phyloP scores from a whole-genome alignment of 2,113 vertebrate species.

The Sitta europaea region DNA sequence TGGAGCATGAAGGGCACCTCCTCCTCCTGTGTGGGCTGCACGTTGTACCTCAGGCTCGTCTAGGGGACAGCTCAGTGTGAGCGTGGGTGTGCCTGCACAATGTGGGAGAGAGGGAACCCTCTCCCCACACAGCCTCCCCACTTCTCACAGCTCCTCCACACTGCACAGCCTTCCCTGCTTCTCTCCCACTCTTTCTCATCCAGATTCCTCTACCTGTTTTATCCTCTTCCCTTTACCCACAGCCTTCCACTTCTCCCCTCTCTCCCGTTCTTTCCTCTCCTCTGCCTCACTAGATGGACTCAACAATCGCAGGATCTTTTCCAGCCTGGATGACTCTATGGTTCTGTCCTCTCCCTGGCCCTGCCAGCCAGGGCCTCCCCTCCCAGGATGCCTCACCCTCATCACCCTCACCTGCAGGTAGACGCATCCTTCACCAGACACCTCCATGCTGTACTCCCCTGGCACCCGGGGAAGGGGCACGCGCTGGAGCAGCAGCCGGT shows the following conservation, averaged over 20 bases:
- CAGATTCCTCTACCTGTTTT: accelerated
- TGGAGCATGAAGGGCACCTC: slow-evolving; percentile 31
- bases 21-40: slow-evolving; percentile 28
- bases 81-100: accelerated
- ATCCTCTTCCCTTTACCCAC: background rate
- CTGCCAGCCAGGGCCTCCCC: background rate
- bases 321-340: background rate
- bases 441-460: slow-evolving; percentile 60
- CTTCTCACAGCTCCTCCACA: background rate
- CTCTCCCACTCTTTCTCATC: background rate
- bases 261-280: background rate
- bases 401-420: slow-evolving; percentile 74
- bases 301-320: too few relatives aligned
- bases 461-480: slow-evolving; percentile 57
- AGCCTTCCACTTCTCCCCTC: background rate
- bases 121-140: background rate
- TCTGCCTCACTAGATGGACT: background rate
- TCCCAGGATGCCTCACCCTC: background rate
- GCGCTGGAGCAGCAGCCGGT: slow-evolving; percentile 84
- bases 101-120: background rate
- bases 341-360: background rate
- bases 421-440: slow-evolving; percentile 71
- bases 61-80: background rate
- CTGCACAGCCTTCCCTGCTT: background rate
- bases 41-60: slow-evolving; percentile 72